Conservation (phyloP, 2,888 invertebrate species). For the Catocala fraxini region DNA sequence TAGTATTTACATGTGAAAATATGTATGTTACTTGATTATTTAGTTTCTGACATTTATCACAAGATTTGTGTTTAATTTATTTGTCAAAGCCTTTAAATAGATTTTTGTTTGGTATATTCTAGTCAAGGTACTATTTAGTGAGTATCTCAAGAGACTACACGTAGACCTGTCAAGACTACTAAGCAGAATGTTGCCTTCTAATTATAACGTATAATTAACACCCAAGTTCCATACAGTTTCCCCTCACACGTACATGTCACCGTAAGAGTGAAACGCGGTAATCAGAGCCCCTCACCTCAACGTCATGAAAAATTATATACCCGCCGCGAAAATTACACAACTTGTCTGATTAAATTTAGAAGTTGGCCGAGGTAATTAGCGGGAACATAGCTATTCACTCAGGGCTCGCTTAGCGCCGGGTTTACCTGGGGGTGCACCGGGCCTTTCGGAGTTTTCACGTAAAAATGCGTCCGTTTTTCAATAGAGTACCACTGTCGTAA, state of each 20-base stretch:
- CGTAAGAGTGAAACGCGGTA: conserved; percentile 46
- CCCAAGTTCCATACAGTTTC: conserved; percentile 7
- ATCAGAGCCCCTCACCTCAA: conserved; percentile 39
- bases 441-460: conserved; percentile 33
- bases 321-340: conserved; percentile 76
- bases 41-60: no score
- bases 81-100: no score
- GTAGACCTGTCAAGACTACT: neutral
- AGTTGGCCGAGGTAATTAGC: conserved; percentile 82
- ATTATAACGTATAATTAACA: conserved; percentile 6
- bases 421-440: conserved; percentile 50
- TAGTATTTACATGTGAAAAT: no score
- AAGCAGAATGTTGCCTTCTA: neutral
- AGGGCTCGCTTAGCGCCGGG: conserved; percentile 68
- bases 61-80: no score
- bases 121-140: no score
- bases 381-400: conserved; percentile 85
- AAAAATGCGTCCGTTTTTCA: conserved; percentile 51
- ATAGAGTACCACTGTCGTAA: conserved; percentile 38
- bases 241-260: conserved; percentile 29
- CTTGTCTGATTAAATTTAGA: conserved; percentile 86
- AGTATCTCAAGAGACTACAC: neutral
- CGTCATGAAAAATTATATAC: conserved; percentile 82
- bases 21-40: no score
- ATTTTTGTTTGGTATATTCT: no score